Base-by-base conservation (phyloP, 2,113 vertebrate species). In the Otus sunia region DNA sequence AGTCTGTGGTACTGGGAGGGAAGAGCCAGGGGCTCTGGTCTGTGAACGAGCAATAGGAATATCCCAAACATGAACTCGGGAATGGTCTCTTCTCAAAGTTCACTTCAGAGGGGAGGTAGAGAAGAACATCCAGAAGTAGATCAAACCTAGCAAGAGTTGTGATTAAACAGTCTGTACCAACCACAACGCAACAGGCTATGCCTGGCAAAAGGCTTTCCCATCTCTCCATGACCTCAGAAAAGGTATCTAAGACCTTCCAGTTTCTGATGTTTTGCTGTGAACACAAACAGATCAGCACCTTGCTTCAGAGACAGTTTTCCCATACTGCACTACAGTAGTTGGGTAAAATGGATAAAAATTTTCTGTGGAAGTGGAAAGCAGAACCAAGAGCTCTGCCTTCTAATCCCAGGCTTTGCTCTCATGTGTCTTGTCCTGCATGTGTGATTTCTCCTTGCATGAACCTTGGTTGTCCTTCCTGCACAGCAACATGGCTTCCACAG, bases 331-430 rank as follows among this genome's bases (percentile, higher is more conserved):
- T 37, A 5, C 8, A 52, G 34, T 26, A 1, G 0, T 20, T 30
- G 10, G 13, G 20, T 55, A 47, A 78, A 87, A 88, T 2, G 3
- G 25, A 14, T 50, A 74, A 78, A 82, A 15, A 19, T 23, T 47
- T 78, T 88, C 52, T 78, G 27, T 87, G n/a, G 76, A 90, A 93
- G 55, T 19, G 71, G n/a, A 96, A 90, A 88, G 55, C n/a, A 91
- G 90, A 94, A 93, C 47, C 60, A 85, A 67, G 56, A 55, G 2
- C 30, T 80, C 34, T 90, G 39, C 9, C 8, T 92, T 76, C 26
- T n/a, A 80, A 92, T 36, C 58, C 43, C 30, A 64, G 11, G 19
- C 12, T 81, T 69, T 81, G 6, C 5, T 78, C 10, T 36, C 12
- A 15, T 37, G 8, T 63, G 7, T 77, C 41, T 85, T 45, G 29